Percentiles rank a stretch among this genome's conserved stretches.
These are phyloP conservation scores for Nycticorax nycticorax DNA, from an alignment of 2,113 vertebrate genomes.

Conservation along the genomic window DNA sequence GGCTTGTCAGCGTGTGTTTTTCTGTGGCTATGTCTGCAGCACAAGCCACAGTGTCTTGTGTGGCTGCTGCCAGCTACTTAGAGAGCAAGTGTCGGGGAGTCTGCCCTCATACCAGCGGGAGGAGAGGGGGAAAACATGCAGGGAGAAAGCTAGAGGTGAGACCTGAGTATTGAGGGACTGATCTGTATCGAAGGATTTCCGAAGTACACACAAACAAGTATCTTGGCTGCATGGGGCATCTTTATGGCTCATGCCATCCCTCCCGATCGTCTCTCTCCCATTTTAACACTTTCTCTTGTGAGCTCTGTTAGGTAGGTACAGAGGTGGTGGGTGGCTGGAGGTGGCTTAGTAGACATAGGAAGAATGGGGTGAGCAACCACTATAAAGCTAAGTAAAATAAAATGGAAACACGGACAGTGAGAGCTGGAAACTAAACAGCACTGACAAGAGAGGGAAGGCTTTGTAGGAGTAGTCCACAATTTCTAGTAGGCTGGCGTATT, in stretches of 20 bases:
- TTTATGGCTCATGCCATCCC: background rate
- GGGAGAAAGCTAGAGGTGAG: background rate
- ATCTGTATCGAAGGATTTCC: background rate
- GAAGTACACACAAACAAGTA: background rate
- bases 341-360: background rate
- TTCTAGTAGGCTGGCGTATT: background rate
- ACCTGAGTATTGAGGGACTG: background rate
- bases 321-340: background rate
- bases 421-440: background rate
- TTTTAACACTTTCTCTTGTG: background rate
- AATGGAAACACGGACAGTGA: background rate
- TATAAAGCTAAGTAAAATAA: background rate
- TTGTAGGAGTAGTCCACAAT: background rate
- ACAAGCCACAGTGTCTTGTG: background rate
- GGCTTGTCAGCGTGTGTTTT: background rate
- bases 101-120: background rate
- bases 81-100: background rate
- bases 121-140: background rate
- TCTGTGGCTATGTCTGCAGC: background rate
- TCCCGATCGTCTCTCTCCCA: background rate
- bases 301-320: background rate
- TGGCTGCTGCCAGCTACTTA: background rate
- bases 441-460: background rate
- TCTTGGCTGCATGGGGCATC: background rate
- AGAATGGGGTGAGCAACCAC: background rate